Base-by-base conservation (phyloP, 2,888 invertebrate species). In the Dinocampus coccinellae region DNA sequence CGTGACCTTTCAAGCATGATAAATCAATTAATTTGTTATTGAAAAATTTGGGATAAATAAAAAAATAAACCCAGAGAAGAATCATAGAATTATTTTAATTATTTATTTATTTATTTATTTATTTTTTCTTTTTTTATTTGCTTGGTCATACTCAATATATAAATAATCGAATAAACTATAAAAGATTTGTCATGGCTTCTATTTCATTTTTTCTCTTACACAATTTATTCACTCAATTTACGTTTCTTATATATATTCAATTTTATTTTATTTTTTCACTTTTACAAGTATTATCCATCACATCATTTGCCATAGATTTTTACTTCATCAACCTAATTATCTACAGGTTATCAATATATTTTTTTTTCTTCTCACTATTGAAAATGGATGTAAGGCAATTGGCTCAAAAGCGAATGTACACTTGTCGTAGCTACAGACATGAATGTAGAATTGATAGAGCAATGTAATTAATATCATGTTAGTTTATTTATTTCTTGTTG, bases 141-240 rank as follows among this genome's bases (percentile, higher is more conserved):
- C 73, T 53, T 60, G 39, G 75, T 73, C 76, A 72, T 73, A 70
- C 47, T 29, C 61, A 53, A 42, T 39, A 47, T 72, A 72, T 70
- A 77, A 75, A 74, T 75, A 39, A 55, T 57, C 53, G 47, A 71
- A 57, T 10, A 57, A 33, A 39, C 53, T 65, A 24, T n/a, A 11
- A n/a, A 13, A 33, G 33, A 64, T 64, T 64, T 26, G 53, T 29
- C 29, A 42, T 47, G 42, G 42, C 4, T 34, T 47, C 47, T 58
- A 26, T 47, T 6, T 29, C 42, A 33, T 24, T 39, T 36, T 58
- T 66, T 26, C n/a, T 47, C 26, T 26, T 24, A 47, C 47, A 16
- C 20, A 47, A 47, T 16, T 7, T 9, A 39, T 16, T 33, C n/a
- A 52, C 24, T 62, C 24, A n/a, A 29, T 13, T 9, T 64, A 47